Evolutionary conservation across 35 echinoderm and acorn worm genomes (phyloP), one percentile per base, ranked within the genome.

Genomic region (Strongylocentrotus purpuratus): DNA sequence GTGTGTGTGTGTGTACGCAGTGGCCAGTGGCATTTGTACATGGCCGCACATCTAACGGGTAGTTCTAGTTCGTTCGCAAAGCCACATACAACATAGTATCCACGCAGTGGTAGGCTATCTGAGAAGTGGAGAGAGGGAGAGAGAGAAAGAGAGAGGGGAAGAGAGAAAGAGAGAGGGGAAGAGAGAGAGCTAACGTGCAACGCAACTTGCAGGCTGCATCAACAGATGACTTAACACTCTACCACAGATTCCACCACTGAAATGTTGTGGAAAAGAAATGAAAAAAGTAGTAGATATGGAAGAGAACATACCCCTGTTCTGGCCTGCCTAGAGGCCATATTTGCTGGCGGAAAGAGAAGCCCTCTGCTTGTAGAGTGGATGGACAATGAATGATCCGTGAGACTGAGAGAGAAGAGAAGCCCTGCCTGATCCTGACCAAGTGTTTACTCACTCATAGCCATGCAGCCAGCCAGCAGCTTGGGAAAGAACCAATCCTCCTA

Each of bases 291-390:
- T 6, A 45, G 33, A 45, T 18, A 89, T 45, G 0, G 2, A 33
- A 17, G 14, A 89, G 45, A 93, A 93, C 91, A 93, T 93, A 93
- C 91, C 91, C 87, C 45, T 89, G 87, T 33, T 89, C 4, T 50
- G 48, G 91, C 91, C 91, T 93, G 91, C 48, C 46, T 17, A 47
- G 46, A 93, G 91, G 91, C 91, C 91, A 93, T 93, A 48, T 93
- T 93, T 93, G 46, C 91, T 50, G 45, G 33, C 22, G 46, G 46
- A 93, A 91, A 93, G 65, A 78, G 20, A 78, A 78, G 25, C 65
- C 50, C 65, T 78, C 65, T n/a, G 65, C 65, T 78, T 8, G 65
- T 55, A 11, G 50, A 55, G 28, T 78, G 25, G 25, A 78, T 78
- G 65, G 65, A 78, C 65, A 78, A 78, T 78, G 28, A 28, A 8